Evolutionary conservation across 2,888 invertebrate species (phyloP), one percentile per base, ranked within the genome.

Genomic region (Diplazon laetatorius): DNA sequence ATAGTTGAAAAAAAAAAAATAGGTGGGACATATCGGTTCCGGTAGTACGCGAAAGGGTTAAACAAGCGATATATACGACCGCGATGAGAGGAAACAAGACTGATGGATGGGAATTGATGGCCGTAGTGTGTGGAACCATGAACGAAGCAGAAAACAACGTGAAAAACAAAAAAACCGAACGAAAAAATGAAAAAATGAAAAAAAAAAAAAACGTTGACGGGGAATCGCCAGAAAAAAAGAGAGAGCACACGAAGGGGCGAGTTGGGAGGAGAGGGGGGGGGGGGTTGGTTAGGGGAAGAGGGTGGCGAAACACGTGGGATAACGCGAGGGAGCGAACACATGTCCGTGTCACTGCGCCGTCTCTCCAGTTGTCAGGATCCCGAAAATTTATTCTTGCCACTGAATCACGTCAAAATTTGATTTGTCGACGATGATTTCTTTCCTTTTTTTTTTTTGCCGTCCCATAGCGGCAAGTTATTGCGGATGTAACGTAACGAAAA

Each of bases 361-460:
- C 89, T 89, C 89, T 88, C 86, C 85, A 68, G 72, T 76, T 85
- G 85, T 84, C 86, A 84, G 87, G 85, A 88, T 87, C 86, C 85
- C 84, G 84, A 86, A 78, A 89, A 91, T 90, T 90, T 90, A 91
- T 90, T 89, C 86, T 84, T 85, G 88, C 85, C 90, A 89, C 89
- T 91, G 91, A 90, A 90, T 90, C 91, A 90, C 88, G 91, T 90
- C 91, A 90, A 87, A 89, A 89, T 91, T 91, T 91, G 91, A 91
- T 91, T 91, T 91, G 91, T 90, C 90, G 91, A 90, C 90, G 89
- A 90, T n/a, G n/a, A 89, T 91, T 91, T 91, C 6, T 30, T 30
- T 6, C 2, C 6, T 30, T 30, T 30, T 30, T 5, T 30, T 2
- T 6, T 30, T 30, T 30, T 30, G 2, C 6, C 30, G 30, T 6